A percentile compares a stretch with the other conserved stretches of the same genome.
Evolutionary conservation across 2,113 vertebrate species (phyloP).

Genomic region (Todiramphus chloris): DNA sequence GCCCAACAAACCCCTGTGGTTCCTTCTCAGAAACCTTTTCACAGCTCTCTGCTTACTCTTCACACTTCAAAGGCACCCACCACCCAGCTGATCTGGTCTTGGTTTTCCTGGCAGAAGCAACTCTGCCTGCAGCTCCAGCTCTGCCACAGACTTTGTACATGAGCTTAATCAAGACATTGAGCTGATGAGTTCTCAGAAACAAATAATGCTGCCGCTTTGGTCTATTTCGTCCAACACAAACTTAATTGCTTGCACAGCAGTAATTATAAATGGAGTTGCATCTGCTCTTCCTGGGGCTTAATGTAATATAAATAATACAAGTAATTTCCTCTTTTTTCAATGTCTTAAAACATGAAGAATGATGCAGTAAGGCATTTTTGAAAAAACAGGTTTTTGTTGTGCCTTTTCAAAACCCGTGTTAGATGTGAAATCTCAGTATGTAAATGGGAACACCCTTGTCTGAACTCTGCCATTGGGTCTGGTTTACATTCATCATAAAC

Average conservation of each 20-base stretch:
- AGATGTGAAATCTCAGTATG: not conserved
- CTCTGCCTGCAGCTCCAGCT: not conserved
- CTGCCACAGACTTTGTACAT: not conserved
- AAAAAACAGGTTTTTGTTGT: not conserved
- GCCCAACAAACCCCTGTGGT: not conserved
- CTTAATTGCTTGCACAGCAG: not conserved
- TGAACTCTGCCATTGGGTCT: not conserved
- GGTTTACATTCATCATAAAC: not conserved
- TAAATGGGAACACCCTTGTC: not conserved
- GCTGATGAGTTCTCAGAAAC: not conserved
- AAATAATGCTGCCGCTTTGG: fast-evolving
- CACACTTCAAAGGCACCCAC: not conserved
- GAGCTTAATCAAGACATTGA: not conserved
- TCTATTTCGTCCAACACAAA: not conserved
- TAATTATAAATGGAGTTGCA: not conserved
- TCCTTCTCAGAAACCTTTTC: not conserved
- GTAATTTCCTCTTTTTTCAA: not conserved
- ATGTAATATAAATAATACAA: not conserved
- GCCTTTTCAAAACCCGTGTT: not conserved
- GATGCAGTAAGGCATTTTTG: not conserved
- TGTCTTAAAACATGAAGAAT: not conserved
- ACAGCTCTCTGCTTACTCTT: not conserved
- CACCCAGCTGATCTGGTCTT: not conserved
- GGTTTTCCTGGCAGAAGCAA: not conserved
- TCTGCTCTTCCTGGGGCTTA: not conserved